Evolutionary conservation across 2,797 vertebrate genomes (phyloP).

Genomic region (Sebastiscus tertius): DNA sequence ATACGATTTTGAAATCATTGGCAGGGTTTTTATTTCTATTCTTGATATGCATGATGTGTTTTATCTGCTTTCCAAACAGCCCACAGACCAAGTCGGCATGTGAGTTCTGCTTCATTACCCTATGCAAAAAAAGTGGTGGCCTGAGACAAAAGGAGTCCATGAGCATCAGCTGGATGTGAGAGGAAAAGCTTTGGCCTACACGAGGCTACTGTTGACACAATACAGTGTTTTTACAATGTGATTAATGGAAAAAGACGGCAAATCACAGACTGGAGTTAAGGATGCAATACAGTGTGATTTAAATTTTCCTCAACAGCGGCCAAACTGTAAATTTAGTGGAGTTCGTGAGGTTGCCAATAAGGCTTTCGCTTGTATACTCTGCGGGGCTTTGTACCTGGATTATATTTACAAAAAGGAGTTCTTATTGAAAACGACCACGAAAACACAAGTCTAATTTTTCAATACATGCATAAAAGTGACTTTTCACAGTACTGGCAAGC

Average conservation of each 20-base stretch:
- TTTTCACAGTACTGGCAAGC: not conserved
- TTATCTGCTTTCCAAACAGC: slow-evolving; percentile 33
- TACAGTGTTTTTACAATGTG: slow-evolving; percentile 27
- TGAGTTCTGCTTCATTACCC: slow-evolving; percentile 59
- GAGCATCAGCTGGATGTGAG: slow-evolving; percentile 44
- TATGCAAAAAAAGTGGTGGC: slow-evolving; percentile 61
- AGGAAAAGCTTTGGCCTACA: slow-evolving; percentile 13
- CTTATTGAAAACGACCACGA: not conserved
- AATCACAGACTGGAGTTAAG: slow-evolving; percentile 2
- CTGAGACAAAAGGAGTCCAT: slow-evolving; percentile 57
- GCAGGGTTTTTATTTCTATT: not conserved
- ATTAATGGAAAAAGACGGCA: slow-evolving; percentile 26
- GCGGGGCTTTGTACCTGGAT: not conserved
- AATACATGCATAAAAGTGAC: not conserved
- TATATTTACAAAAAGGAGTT: not conserved
- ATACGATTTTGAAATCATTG: not conserved
- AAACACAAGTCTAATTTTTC: not conserved
- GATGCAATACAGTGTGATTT: slow-evolving; percentile 2
- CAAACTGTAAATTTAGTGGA: slow-evolving; percentile 26
- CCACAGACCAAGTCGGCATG: slow-evolving; percentile 15
- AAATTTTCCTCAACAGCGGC: not conserved
- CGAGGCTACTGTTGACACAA: slow-evolving; percentile 21
- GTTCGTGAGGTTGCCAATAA: not conserved
- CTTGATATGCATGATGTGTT: not conserved
- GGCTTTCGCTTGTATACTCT: not conserved